A percentile compares a stretch with the other conserved stretches of the same genome.
Evolutionary conservation across 2,113 vertebrate species (phyloP).

Genomic region (Zonotrichia leucophrys): DNA sequence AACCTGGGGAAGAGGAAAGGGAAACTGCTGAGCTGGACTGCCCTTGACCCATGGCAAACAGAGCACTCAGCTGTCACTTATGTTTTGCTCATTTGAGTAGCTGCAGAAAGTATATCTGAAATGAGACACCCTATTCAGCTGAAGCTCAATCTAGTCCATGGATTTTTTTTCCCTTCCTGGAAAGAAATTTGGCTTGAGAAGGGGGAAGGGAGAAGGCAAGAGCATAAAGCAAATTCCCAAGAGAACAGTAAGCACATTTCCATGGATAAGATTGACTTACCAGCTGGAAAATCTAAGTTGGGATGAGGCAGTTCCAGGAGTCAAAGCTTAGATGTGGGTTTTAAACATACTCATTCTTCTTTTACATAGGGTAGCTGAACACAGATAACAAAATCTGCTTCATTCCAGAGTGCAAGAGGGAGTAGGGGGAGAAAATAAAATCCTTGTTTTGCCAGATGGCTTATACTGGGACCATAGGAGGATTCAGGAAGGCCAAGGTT

Average conservation of each 20-base stretch:
- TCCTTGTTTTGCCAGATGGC: conserved; percentile 5
- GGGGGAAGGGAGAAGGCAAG: background rate
- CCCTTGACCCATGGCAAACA: conserved; percentile 40
- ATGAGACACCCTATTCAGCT: conserved; percentile 39
- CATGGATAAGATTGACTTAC: conserved; percentile 3
- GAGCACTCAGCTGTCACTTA: conserved; percentile 53
- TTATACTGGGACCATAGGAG: background rate
- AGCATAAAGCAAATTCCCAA: conserved; percentile 26
- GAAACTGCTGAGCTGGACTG: conserved; percentile 52
- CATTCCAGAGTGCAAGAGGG: background rate
- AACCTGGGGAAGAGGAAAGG: conserved; percentile 47
- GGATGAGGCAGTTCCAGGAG: background rate
- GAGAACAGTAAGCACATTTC: conserved; percentile 19
- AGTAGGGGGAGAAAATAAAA: background rate
- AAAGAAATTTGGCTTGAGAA: conserved; percentile 24
- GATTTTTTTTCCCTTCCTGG: conserved; percentile 18
- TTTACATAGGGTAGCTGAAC: background rate
- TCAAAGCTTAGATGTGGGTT: background rate
- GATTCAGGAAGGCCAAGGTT: conserved; percentile 14
- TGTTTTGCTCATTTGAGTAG: conserved; percentile 44
- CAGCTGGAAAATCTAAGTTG: conserved; percentile 41
- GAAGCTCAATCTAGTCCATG: background rate
- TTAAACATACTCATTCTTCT: background rate
- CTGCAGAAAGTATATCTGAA: conserved; percentile 43
- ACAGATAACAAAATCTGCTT: background rate